phyloP scores from a whole-genome alignment of 2,113 vertebrate species.

The Seriola aureovittata region DNA sequence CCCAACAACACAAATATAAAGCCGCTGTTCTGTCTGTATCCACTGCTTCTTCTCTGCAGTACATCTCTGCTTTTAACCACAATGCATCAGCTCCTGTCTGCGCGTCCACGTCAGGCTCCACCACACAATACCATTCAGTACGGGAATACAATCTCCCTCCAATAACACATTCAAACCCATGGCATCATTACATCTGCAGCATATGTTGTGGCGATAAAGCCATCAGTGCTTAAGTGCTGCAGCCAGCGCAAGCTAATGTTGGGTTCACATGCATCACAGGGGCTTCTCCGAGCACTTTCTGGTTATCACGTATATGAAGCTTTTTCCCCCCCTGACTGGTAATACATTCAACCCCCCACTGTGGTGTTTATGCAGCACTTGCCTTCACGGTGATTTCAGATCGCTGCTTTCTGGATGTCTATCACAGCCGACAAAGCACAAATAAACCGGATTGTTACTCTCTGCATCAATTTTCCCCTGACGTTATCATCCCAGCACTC shows the following conservation, averaged over 20 bases:
- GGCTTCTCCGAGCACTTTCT: slow-evolving; percentile 29
- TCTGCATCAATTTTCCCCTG: slow-evolving; percentile 62
- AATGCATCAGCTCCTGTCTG: background rate
- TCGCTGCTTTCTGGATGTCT: slow-evolving; percentile 36
- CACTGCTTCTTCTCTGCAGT: background rate
- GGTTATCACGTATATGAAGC: slow-evolving; percentile 33
- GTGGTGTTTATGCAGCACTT: slow-evolving; percentile 48
- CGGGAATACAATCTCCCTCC: background rate
- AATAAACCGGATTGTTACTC: slow-evolving; percentile 73
- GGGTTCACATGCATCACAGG: slow-evolving; percentile 17
- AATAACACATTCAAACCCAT: background rate
- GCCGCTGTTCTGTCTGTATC: background rate
- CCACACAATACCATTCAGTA: background rate
- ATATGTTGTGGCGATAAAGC: slow-evolving; percentile 20
- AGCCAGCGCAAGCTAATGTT: background rate
- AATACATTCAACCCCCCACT: slow-evolving; percentile 51
- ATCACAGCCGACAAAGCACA: slow-evolving; percentile 64
- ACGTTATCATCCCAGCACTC: slow-evolving; percentile 55
- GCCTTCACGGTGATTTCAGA: slow-evolving; percentile 56
- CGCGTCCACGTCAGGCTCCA: slow-evolving; percentile 9
- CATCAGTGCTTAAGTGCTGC: slow-evolving; percentile 20
- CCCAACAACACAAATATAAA: background rate
- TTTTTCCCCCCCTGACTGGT: slow-evolving; percentile 12
- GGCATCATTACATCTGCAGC: slow-evolving; percentile 17
- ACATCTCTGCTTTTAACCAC: background rate